Percentiles rank a stretch among this genome's conserved stretches.
Evolutionary conservation across 2,888 invertebrate species (phyloP).

Genomic region (Eupsilia transversa): DNA sequence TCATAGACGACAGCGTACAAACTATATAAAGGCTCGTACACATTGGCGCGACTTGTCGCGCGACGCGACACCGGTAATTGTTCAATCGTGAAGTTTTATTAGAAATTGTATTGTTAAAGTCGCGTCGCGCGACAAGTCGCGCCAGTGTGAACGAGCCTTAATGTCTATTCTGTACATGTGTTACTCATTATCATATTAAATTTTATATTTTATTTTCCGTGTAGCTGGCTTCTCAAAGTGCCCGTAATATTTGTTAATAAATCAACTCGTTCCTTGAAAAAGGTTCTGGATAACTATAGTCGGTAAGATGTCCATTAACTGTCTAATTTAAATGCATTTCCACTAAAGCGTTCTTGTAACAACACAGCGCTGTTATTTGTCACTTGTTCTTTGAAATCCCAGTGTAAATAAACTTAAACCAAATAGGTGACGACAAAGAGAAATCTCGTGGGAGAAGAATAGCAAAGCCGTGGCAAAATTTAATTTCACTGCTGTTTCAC

Average conservation of each 20-base stretch:
- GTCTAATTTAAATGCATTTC: slow-evolving; percentile 52
- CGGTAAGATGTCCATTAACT: slow-evolving; percentile 47
- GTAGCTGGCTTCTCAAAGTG: slow-evolving; percentile 12
- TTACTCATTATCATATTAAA: slow-evolving; percentile 8
- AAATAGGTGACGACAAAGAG: slow-evolving; percentile 61
- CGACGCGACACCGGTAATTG: too few species aligned
- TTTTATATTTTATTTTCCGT: slow-evolving; percentile 28
- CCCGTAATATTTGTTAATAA: slow-evolving; percentile 17
- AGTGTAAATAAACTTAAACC: slow-evolving; percentile 69
- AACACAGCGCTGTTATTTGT: slow-evolving; percentile 55
- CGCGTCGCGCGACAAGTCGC: too few species aligned
- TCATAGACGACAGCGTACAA: slow-evolving; percentile 24
- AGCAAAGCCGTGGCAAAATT: slow-evolving; percentile 71
- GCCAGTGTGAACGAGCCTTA: too few species aligned
- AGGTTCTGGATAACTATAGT: slow-evolving; percentile 23
- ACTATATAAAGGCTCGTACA: too few species aligned
- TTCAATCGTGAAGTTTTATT: too few species aligned
- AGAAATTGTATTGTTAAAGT: too few species aligned
- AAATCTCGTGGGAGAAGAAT: slow-evolving; percentile 67
- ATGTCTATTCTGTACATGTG: slow-evolving; percentile 14
- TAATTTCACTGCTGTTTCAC: slow-evolving; percentile 74
- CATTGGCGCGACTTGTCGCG: too few species aligned
- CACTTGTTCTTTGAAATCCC: slow-evolving; percentile 61
- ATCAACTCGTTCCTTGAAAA: slow-evolving; percentile 36
- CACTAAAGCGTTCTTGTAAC: slow-evolving; percentile 38